A percentile compares a stretch with the other conserved stretches of the same genome.
phyloP scores from a whole-genome alignment of 64 coral and sea anemone genomes.

The Montipora foliosa region DNA sequence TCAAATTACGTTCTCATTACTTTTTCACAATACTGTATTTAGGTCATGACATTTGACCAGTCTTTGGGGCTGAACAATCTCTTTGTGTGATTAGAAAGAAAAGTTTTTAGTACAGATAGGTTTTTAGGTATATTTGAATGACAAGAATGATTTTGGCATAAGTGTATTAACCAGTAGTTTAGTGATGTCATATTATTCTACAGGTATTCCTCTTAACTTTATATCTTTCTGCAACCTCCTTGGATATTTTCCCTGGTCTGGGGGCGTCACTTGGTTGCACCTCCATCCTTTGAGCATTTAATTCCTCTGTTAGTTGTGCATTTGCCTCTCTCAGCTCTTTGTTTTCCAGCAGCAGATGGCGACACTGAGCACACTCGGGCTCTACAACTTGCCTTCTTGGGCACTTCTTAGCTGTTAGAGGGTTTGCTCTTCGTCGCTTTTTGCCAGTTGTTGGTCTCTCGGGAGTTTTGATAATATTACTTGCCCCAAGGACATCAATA shows the following conservation, averaged over 20 bases:
- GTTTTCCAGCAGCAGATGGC: conserved; percentile 10
- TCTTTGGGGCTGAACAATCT: background rate
- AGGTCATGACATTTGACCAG: background rate
- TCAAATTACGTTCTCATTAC: too few species aligned
- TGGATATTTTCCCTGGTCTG: conserved; percentile 61
- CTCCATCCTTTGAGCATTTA: conserved; percentile 13
- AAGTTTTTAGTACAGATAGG: background rate
- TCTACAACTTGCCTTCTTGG: conserved; percentile 21
- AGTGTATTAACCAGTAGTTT: background rate
- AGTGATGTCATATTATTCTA: background rate
- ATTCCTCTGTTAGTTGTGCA: conserved; percentile 29
- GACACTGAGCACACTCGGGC: conserved; percentile 15
- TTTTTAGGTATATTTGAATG: background rate
- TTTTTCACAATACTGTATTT: background rate
- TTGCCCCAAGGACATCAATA: conserved; percentile 45
- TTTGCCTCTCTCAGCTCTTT: conserved; percentile 37
- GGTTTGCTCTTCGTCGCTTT: background rate
- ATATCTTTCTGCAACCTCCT: conserved; percentile 49
- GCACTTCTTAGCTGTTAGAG: conserved; percentile 15
- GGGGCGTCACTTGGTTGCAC: background rate
- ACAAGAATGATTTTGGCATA: background rate
- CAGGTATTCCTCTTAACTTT: conserved; percentile 14
- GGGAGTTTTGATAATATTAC: background rate
- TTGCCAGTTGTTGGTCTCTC: conserved; percentile 1
- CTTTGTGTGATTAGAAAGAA: background rate